Evolutionary conservation across 2,888 invertebrate species (phyloP).

Genomic region (Steromphala cineraria): DNA sequence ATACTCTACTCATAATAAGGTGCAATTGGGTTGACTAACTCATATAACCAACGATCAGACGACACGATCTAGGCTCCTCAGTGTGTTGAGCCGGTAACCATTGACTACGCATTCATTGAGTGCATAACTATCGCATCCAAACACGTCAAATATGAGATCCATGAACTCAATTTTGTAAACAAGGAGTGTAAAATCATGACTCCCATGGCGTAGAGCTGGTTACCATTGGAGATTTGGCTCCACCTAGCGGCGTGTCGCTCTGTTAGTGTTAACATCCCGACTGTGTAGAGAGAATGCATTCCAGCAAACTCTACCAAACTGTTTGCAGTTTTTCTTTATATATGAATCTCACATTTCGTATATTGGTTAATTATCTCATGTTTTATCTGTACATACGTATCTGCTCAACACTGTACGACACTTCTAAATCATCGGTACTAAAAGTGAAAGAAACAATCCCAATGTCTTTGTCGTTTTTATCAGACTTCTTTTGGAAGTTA

Average conservation of each 20-base stretch:
- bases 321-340: conserved; percentile 18
- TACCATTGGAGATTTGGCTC: background rate
- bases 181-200: too few relatives aligned
- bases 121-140: too few relatives aligned
- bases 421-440: conserved; percentile 11
- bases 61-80: background rate
- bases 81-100: background rate
- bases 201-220: too few relatives aligned
- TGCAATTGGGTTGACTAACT: conserved; percentile 13
- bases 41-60: conserved; percentile 6
- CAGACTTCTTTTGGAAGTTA: background rate
- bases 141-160: too few relatives aligned
- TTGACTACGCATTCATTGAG: too few relatives aligned
- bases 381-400: conserved; percentile 13
- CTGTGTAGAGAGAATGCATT: background rate
- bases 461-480: background rate
- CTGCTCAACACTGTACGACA: conserved; percentile 17
- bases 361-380: conserved; percentile 3
- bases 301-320: background rate
- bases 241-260: background rate
- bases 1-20: background rate
- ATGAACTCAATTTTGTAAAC: too few relatives aligned
- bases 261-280: background rate
- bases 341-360: conserved; percentile 23
- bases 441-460: background rate